Evolutionary conservation across 2,113 vertebrate genomes (phyloP), one percentile per base, ranked within the genome.

Genomic region (Galbula dea): DNA sequence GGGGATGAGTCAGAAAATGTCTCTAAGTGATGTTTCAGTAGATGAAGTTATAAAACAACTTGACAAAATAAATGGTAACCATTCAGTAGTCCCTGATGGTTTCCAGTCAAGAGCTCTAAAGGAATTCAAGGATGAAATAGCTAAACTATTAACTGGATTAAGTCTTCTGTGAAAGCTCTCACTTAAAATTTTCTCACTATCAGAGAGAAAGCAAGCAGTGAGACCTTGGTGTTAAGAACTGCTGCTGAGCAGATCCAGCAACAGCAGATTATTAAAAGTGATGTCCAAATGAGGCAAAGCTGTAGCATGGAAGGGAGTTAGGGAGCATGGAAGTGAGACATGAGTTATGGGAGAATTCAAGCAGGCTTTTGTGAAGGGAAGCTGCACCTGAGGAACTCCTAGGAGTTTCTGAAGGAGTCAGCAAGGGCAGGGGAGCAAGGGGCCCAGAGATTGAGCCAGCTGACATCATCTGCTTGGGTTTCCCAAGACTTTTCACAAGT

Each of bases 101-200:
- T 19, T 72, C 63, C 80, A 84, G 59, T 74, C 32, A 83, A 54
- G 76, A 81, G 67, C 86, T 94, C 80, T 43, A 32, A 27, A 86
- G 89, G 80, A 96, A 90, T 16, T 74, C 86, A 84, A 63, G 91
- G 91, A 78, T 93, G 93, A 90, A 96, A 95, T 55, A 92, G 69
- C 59, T 34, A 36, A 86, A 79, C 68, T 81, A 90, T 92, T 84
- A 93, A 81, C 69, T n/a, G 76, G n/a, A 86, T 81, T 83, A 96
- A 71, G 55, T 83, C 83, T 78, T 23, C 94, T 90, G 80, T 86
- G 86, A 86, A 92, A 81, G 15, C 37, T 83, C 63, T 69, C 86
- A 66, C 67, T 79, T 76, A n/a, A 66, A 54, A 58, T 63, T 21
- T 92, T 55, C 89, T 92, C 86, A 26, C 73, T 67, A 34, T 77